Conservation (phyloP, 1,140 invertebrate species). For the Bombus haemorrhoidalis region DNA sequence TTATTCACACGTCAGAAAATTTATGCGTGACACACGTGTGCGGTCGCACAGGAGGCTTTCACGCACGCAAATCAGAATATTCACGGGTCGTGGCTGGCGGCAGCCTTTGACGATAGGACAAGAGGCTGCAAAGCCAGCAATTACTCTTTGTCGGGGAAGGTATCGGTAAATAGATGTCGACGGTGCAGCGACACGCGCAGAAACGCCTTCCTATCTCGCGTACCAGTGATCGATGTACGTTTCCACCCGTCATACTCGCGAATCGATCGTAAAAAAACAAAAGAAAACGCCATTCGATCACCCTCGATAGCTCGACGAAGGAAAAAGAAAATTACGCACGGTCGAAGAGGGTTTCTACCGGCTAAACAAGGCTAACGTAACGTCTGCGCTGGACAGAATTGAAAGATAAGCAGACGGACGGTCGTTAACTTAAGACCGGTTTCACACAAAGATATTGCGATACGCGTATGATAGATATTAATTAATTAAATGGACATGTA, state of each 20-base stretch:
- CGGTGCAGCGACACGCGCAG: slow-evolving; percentile 24
- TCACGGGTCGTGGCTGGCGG: neutral
- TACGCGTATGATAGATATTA: too few species aligned
- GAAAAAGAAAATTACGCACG: neutral
- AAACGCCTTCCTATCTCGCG: slow-evolving; percentile 20
- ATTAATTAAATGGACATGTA: too few species aligned
- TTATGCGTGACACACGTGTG: slow-evolving; percentile 14
- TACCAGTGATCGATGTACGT: slow-evolving; percentile 35
- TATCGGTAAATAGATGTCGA: slow-evolving; percentile 44
- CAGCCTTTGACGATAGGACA: slow-evolving; percentile 27
- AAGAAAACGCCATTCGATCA: neutral
- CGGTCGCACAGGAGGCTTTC: slow-evolving; percentile 4
- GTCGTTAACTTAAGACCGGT: too few species aligned
- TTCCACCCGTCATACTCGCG: neutral
- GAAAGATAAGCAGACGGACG: too few species aligned
- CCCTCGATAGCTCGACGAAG: neutral
- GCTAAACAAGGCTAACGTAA: neutral
- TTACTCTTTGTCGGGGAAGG: slow-evolving; percentile 43
- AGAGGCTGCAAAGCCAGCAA: slow-evolving; percentile 37
- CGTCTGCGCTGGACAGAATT: neutral
- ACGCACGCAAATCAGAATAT: slow-evolving; percentile 28
- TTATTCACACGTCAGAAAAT: neutral
- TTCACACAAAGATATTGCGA: too few species aligned
- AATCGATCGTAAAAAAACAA: neutral
- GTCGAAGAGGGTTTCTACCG: neutral